These are phyloP conservation scores for Limanda limanda DNA, from an alignment of 2,113 vertebrate species.

Conservation along the genomic window DNA sequence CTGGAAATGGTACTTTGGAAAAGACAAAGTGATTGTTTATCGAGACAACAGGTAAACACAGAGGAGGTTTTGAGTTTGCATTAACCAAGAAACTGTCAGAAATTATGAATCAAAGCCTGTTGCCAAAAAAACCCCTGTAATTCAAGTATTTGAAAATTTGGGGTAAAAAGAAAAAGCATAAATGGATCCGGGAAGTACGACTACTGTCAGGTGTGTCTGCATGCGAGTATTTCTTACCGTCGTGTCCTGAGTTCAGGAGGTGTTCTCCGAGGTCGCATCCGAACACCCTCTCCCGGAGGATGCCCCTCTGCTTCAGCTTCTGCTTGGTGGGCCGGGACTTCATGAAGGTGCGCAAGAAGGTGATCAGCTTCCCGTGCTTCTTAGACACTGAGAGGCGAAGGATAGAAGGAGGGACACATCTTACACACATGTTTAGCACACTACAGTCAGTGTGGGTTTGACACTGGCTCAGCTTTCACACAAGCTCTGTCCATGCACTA, in stretches of 20 bases:
- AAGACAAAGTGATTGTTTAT: too few species aligned
- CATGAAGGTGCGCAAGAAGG: slow-evolving; percentile 98
- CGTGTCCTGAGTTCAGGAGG: slow-evolving; percentile 96
- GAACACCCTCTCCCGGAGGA: slow-evolving; percentile 97
- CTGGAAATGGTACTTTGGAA: too few species aligned
- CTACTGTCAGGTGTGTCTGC: not conserved
- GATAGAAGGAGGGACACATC: slow-evolving; percentile 2
- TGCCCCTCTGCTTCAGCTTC: slow-evolving; percentile 97
- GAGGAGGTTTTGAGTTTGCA: too few species aligned
- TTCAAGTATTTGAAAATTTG: too few species aligned
- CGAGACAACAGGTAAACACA: too few species aligned
- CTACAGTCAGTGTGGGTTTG: slow-evolving; percentile 18
- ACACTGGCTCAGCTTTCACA: slow-evolving; percentile 40
- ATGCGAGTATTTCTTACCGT: slow-evolving; percentile 84
- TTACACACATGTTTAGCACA: slow-evolving; percentile 10
- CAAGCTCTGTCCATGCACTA: slow-evolving; percentile 27
- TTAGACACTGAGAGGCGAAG: slow-evolving; percentile 88
- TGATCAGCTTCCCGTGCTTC: slow-evolving; percentile 99
- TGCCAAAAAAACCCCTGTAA: too few species aligned
- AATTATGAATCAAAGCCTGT: too few species aligned
- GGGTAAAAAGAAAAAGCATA: too few species aligned
- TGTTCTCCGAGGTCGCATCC: slow-evolving; percentile 98
- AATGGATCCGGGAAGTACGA: not conserved
- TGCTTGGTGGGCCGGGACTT: slow-evolving; percentile 98
- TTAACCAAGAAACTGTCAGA: too few species aligned